phyloP scores from a whole-genome alignment of 1,140 invertebrate genomes.

The Laodelphax striatellus region DNA sequence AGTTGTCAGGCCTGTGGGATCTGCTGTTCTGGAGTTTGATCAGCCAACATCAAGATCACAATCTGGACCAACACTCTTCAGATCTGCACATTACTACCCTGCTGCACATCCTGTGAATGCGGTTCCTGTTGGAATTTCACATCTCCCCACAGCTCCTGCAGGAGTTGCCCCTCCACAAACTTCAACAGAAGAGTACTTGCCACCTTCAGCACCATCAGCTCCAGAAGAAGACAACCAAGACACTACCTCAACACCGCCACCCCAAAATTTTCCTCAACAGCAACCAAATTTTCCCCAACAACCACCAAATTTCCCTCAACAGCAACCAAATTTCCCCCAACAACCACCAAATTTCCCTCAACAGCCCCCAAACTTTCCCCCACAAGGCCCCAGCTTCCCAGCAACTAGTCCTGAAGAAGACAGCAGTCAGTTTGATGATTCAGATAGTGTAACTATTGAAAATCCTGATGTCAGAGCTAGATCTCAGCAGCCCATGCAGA shows the following conservation, averaged over 20 bases:
- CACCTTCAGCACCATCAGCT: slow-evolving; percentile 1
- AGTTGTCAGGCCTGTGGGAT: slow-evolving; percentile 47
- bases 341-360: slow-evolving; percentile 8
- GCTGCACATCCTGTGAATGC: slow-evolving; percentile 9
- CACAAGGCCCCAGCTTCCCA: slow-evolving; percentile 5
- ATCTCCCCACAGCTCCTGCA: background rate
- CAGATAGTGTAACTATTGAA: slow-evolving; percentile 14
- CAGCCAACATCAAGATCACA: slow-evolving; percentile 38
- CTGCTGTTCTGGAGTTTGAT: slow-evolving; percentile 45
- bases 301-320: background rate
- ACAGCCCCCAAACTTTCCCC: slow-evolving; percentile 3
- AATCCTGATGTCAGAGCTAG: slow-evolving; percentile 13
- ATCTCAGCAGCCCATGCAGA: background rate
- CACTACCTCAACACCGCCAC: slow-evolving; percentile 1
- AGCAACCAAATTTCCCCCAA: slow-evolving; percentile 6
- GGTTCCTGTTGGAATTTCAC: slow-evolving; percentile 1
- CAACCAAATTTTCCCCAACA: slow-evolving; percentile 5
- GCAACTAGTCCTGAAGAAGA: slow-evolving; percentile 2
- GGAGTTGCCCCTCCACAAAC: background rate
- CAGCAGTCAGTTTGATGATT: slow-evolving; percentile 12
- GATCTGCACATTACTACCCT: slow-evolving; percentile 24
- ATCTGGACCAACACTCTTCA: slow-evolving; percentile 33
- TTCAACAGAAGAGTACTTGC: background rate
- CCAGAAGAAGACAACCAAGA: slow-evolving; percentile 12
- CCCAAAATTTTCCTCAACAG: background rate